These are phyloP conservation scores for Masticophis lateralis DNA, from an alignment of 2,797 vertebrate genomes.

Conservation along the genomic window DNA sequence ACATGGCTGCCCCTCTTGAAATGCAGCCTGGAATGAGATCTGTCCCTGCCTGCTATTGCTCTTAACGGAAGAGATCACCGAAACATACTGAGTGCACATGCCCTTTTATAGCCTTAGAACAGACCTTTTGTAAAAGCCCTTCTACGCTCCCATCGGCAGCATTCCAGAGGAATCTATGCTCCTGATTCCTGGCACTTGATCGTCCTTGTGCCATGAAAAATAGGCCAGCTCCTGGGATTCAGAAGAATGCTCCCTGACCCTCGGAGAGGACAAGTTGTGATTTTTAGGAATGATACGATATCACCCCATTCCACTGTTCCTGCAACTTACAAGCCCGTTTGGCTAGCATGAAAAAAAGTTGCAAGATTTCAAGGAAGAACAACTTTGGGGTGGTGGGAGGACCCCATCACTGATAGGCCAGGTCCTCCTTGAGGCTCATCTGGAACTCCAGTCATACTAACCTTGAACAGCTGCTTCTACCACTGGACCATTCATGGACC, in stretches of 20 bases:
- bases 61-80: neutral
- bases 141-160: neutral
- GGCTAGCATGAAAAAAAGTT: neutral
- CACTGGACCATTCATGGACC: neutral
- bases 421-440: too few species aligned
- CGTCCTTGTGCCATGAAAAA: neutral
- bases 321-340: neutral
- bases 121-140: neutral
- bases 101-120: slow-evolving; percentile 27
- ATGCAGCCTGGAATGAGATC: neutral
- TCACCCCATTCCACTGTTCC: neutral
- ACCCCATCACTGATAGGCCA: neutral
- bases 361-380: too few species aligned
- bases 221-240: neutral
- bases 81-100: slow-evolving; percentile 3
- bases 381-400: neutral
- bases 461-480: neutral
- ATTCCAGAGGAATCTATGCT: slow-evolving; percentile 9
- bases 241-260: slow-evolving; percentile 6
- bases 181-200: slow-evolving; percentile 9
- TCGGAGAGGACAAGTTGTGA: neutral
- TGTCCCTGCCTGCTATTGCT: neutral
- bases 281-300: neutral
- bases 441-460: neutral
- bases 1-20: neutral